These are phyloP conservation scores for Pluvialis apricaria DNA, from an alignment of 2,113 vertebrate species.

Conservation along the genomic window DNA sequence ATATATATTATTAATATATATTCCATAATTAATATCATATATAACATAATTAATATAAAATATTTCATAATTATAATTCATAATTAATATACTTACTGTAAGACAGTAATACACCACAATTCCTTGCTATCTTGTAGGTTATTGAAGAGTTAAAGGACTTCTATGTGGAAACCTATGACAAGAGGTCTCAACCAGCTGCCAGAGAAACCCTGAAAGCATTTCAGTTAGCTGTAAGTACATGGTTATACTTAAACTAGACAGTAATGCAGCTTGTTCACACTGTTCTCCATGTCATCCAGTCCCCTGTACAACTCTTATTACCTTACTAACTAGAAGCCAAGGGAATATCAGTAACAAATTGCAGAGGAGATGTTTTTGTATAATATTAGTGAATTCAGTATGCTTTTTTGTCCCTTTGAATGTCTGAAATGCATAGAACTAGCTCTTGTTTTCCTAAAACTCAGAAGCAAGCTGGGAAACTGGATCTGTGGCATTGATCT, in stretches of 20 bases:
- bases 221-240: slow-evolving; percentile 78
- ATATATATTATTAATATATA: too few species aligned
- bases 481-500: neutral
- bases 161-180: slow-evolving; percentile 80
- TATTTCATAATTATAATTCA: too few species aligned
- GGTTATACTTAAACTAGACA: neutral
- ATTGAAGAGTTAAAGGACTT: slow-evolving; percentile 80
- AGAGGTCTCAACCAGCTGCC: slow-evolving; percentile 61
- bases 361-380: neutral
- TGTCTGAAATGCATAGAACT: neutral
- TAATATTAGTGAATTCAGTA: neutral
- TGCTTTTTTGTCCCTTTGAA: neutral
- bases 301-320: neutral
- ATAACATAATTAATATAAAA: too few species aligned
- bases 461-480: neutral
- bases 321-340: neutral
- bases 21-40: too few species aligned
- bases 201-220: slow-evolving; percentile 83
- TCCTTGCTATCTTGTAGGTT: slow-evolving; percentile 69
- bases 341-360: neutral
- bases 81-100: too few species aligned
- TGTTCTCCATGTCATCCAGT: neutral
- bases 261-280: neutral
- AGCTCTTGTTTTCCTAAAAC: neutral
- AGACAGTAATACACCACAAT: neutral